Base-by-base conservation (phyloP, 2,888 invertebrate species). In the Drosophila sordidapex region DNA sequence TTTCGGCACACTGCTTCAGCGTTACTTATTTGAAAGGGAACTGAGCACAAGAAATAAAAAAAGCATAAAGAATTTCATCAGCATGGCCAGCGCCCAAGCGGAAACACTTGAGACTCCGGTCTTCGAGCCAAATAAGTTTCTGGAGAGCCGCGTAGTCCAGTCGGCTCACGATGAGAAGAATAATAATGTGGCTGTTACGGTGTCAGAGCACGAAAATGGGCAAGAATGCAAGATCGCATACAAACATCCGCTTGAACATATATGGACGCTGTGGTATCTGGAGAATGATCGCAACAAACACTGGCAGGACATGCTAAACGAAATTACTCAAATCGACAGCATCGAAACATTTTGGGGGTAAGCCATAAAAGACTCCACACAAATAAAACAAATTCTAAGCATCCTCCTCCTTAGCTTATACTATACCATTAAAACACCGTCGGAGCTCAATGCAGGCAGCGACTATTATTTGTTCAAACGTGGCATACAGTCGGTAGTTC, bases 281-380 rank as follows among this genome's bases (percentile, higher is more conserved):
- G 87, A 87, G 38, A 87, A 80, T 62, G 90, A 87, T 82, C 87
- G 87, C 36, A 60, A 71, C 15, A 87, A 90, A 36, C 80, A 87
- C 56, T 87, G 87, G 87, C 76, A 80, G 48, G 87, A 87, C 31
- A 90, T 87, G 87, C 72, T 90, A 3, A 87, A 78, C 52, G 90
- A 87, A 48, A 70, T 87, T 7, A 89, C 90, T 1, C 74, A 87
- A 25, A 78, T 87, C 31, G 89, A 87, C 43, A 90, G 81, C 38
- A 87, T 87, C 11, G 89, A 84, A 68, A 87, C 85, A 21, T 87
- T 87, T 51, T 87, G 87, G 90, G 67, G 83, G 98, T 97, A 97
- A 94, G 59, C 29, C n/a, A n/a, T 1, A 18, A 7, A 21, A 2
- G 21, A 43, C 4, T 21, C 21, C 3, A 21, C 21, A 7, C 21